Evolutionary conservation across 2,797 vertebrate genomes (phyloP).

Genomic region (Cuculus canorus): DNA sequence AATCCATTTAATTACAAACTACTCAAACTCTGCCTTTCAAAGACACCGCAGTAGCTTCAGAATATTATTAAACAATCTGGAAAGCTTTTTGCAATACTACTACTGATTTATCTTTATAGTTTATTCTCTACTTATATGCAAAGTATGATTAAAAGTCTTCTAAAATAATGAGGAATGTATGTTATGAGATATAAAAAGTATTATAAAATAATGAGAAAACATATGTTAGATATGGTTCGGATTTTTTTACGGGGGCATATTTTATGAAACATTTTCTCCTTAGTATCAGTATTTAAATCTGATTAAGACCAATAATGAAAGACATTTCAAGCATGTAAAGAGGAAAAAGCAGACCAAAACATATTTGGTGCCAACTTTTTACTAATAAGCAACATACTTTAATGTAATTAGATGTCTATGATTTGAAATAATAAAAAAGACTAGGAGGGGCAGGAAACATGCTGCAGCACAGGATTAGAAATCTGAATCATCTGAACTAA

Average conservation of each 20-base stretch:
- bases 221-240: background rate
- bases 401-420: background rate
- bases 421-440: background rate
- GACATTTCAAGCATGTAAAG: background rate
- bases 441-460: background rate
- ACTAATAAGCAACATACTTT: background rate
- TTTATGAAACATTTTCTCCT: background rate
- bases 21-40: background rate
- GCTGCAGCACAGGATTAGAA: background rate
- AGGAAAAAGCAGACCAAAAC: background rate
- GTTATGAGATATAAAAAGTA: background rate
- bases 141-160: background rate
- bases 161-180: background rate
- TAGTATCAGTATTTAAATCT: background rate
- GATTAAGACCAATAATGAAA: background rate
- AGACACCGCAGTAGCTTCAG: background rate
- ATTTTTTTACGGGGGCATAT: background rate
- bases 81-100: background rate
- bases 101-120: background rate
- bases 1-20: background rate
- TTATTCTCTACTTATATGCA: background rate
- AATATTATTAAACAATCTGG: background rate
- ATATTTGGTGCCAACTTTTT: background rate
- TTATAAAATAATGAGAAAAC: background rate
- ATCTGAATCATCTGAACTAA: background rate